Conservation (phyloP, 2,113 vertebrate species). For the Chaetodon trifascialis region DNA sequence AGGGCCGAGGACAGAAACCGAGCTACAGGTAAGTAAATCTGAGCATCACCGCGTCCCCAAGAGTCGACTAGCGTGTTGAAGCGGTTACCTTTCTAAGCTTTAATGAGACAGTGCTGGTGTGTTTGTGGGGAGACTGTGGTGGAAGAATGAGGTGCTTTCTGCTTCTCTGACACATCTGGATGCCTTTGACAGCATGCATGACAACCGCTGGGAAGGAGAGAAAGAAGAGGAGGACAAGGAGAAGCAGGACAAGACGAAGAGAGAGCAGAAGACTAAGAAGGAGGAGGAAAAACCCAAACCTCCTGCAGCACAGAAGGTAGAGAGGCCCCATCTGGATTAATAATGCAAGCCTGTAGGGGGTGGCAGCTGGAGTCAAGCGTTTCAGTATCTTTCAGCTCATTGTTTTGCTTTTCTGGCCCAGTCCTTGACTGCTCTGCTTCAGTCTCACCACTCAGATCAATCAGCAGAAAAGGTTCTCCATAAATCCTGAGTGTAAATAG, state of each 20-base stretch:
- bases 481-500: neutral
- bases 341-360: neutral
- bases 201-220: constrained; percentile 91
- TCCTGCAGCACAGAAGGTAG: constrained; percentile 67
- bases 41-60: too few species aligned
- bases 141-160: neutral
- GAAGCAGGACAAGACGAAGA: constrained; percentile 52
- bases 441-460: too few species aligned
- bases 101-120: neutral
- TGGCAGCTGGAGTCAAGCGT: neutral
- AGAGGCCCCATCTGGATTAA: neutral
- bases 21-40: constrained; percentile 89
- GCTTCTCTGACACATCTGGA: neutral
- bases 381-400: too few species aligned
- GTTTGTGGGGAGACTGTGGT: neutral
- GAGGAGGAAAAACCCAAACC: constrained; percentile 58
- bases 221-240: constrained; percentile 67
- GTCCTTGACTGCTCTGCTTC: neutral
- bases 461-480: too few species aligned
- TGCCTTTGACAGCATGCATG: constrained; percentile 87
- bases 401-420: too few species aligned
- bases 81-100: too few species aligned
- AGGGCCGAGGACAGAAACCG: constrained; percentile 74
- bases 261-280: constrained; percentile 33
- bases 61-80: too few species aligned